Evolutionary conservation across 2,888 invertebrate species (phyloP).

Genomic region (Antheraea assamensis): DNA sequence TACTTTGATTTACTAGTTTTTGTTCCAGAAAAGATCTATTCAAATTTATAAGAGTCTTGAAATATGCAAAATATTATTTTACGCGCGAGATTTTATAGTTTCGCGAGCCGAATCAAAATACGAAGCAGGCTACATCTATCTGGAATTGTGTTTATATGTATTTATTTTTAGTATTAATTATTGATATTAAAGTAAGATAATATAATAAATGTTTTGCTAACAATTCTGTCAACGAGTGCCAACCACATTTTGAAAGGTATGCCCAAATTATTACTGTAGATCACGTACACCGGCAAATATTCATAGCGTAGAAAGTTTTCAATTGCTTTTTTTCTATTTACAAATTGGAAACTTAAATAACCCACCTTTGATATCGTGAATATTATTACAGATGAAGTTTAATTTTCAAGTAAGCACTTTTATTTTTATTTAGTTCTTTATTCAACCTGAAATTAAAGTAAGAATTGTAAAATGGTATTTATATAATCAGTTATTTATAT

Average conservation of each 20-base stretch:
- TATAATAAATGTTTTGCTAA: neutral
- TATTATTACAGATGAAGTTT: neutral
- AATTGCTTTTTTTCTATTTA: neutral
- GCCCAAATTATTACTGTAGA: neutral
- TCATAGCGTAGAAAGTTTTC: neutral
- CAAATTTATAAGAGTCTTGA: too few species aligned
- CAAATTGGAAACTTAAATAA: neutral
- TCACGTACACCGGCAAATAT: neutral
- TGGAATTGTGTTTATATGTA: too few species aligned
- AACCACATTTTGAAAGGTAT: neutral
- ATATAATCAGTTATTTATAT: neutral
- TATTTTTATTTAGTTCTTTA: neutral
- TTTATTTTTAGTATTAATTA: too few species aligned
- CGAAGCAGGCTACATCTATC: too few species aligned
- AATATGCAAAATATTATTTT: too few species aligned
- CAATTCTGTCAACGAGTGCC: neutral
- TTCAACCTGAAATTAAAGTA: neutral
- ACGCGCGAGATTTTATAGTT: too few species aligned
- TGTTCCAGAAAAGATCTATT: too few species aligned
- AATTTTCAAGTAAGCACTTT: neutral
- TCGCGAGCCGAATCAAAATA: too few species aligned
- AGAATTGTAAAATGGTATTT: neutral
- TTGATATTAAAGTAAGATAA: too few species aligned
- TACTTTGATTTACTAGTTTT: too few species aligned
- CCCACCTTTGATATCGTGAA: neutral